Evolutionary conservation across 35 echinoderm and acorn worm species (phyloP), one percentile per base, ranked within the genome.

Genomic region (Chiridota heheva): DNA sequence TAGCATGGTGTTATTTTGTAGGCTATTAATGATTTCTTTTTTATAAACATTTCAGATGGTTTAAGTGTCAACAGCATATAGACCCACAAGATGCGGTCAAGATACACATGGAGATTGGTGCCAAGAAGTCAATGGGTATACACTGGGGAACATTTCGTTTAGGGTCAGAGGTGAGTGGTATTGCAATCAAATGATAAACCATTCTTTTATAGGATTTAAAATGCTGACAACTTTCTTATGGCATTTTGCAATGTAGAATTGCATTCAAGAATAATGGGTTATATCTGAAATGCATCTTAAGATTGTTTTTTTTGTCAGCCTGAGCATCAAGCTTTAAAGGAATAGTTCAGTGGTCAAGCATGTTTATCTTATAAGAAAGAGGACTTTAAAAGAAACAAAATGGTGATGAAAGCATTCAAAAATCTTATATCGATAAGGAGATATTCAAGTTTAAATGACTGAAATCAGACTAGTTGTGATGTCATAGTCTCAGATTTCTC

Each of bases 81-180:
- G 70, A 91, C 67, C 95, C 95, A 3, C 34, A 44, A 42, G 80
- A 98, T 61, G 95, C 95, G 24, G 89, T 91, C 8, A 80, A 89
- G 42, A 78, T 98, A 30, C 95, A 92, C 35, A 39, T 73, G 27
- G 95, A 98, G 28, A 53, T 98, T 3, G 44, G 86, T 33, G 85
- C 89, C 10, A 64, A 83, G 46, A 83, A 81, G 32, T 91, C 95
- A 1, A 32, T 98, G 17, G 95, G 84, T 13, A 92, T 98, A 8
- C 95, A 98, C 72, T 98, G 95, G 95, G 95, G 95, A 25, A 98
- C 95, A 24, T 98, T 89, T 42, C 31, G 24, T 46, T 60, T 98
- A 13, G 85, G 77, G 17, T 79, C 87, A 29, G 95, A 98, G 95
- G 95, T 98, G 89, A 59, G 68, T 28, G 15, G 33, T 44, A 49